A percentile compares a stretch with the other conserved stretches of the same genome.
phyloP scores from a whole-genome alignment of 2,797 vertebrate genomes.

The Enteromius anoplus region DNA sequence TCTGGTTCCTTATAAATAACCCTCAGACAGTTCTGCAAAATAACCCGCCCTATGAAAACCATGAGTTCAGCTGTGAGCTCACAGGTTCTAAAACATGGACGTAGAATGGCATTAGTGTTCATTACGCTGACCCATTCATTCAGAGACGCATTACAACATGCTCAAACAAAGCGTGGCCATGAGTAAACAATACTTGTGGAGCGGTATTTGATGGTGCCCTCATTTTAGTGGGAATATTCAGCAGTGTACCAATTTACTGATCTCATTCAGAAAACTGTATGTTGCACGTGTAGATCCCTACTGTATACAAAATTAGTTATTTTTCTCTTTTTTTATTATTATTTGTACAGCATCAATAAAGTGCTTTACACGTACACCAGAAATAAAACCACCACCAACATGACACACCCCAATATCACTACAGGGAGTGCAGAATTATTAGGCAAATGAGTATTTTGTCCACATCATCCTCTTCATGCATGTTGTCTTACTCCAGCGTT shows the following conservation, averaged over 20 bases:
- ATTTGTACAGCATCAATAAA: neutral
- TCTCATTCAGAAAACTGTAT: neutral
- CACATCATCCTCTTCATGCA: no score
- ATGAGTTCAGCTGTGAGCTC: neutral
- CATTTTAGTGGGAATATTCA: neutral
- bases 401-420: neutral
- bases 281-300: neutral
- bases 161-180: neutral
- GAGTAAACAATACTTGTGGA: conserved; percentile 7
- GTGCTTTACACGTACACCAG: neutral
- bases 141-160: conserved; percentile 1
- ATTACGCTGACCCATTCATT: conserved; percentile 20
- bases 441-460: no score
- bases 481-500: no score
- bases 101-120: neutral
- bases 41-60: neutral
- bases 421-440: no score
- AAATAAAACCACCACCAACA: neutral
- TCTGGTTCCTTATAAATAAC: no score
- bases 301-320: neutral
- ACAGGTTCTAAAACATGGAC: neutral
- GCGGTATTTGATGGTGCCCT: neutral
- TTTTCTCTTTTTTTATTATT: no score
- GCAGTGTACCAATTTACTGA: neutral
- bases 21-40: neutral